Evolutionary conservation across 2,888 invertebrate species (phyloP), one percentile per base, ranked within the genome.

Genomic region (Ischnura elegans): DNA sequence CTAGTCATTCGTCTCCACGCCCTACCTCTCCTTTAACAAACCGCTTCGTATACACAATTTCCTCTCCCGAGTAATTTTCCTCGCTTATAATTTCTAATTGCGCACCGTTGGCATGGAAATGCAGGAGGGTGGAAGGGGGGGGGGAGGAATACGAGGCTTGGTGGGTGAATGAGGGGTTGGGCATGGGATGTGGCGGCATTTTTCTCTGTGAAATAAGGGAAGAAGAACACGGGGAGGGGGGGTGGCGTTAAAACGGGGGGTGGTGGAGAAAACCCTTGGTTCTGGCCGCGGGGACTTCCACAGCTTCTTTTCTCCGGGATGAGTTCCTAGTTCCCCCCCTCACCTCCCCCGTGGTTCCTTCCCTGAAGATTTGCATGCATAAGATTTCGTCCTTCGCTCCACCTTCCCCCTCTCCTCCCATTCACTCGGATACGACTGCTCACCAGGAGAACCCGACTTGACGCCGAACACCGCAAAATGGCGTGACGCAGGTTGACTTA

Each of bases 21-120:
- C 29, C 36, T 45, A 0, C 45, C 25, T 45, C 29, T 66, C 66
- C 43, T 29, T 93, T 93, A 93, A 93, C 61, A 93, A 66, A 76
- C 76, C 85, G 61, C n/a, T 93, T 87, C 87, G 6, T 87, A 87
- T 42, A 55, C 87, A 55, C 87, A 42, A 36, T 61, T 42, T 19
- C 90, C 55, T 61, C 42, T 51, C 55, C 61, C 61, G 36, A 29
- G 76, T 42, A 43, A 90, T 42, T 90, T 93, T 45, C 51, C 93
- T 25, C 47, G 85, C 76, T 66, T 93, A 87, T 93, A 66, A 87
- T 86, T 76, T 93, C 87, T 66, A 93, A 93, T 93, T 87, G 76
- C 87, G 87, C 43, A 66, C 86, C 19, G 45, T 66, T 43, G 51
- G 66, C 19, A 29, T 6, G 66, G 36, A 13, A 8, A 36, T 13